A percentile compares a stretch with the other conserved stretches of the same genome.
Evolutionary conservation across 2,113 vertebrate species (phyloP).

Genomic region (Lagenorhynchus albirostris): DNA sequence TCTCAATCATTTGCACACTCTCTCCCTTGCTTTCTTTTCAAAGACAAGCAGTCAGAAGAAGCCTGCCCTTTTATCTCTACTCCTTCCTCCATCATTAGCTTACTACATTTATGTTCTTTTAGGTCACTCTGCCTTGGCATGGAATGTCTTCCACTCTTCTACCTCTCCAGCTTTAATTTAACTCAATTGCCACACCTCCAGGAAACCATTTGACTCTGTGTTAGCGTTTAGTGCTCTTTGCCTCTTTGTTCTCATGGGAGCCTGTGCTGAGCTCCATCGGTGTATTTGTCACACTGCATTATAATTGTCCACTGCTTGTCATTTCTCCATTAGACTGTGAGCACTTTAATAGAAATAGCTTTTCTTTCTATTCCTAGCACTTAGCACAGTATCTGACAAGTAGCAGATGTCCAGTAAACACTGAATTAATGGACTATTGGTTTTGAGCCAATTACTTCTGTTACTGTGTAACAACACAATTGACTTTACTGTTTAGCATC

Average conservation of each 20-base stretch:
- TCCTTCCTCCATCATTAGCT: neutral
- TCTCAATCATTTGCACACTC: neutral
- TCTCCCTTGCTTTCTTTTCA: neutral
- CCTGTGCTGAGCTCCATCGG: neutral
- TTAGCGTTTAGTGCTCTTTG: neutral
- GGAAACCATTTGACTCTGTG: neutral
- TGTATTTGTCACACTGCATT: neutral
- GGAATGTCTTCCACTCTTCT: neutral
- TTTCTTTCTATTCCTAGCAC: neutral
- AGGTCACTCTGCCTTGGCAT: neutral
- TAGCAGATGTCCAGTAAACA: neutral
- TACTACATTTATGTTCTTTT: neutral
- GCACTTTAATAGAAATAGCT: neutral
- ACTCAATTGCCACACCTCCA: neutral
- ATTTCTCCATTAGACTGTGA: neutral
- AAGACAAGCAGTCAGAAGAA: neutral
- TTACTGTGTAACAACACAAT: neutral
- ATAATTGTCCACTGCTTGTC: neutral
- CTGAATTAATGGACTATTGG: neutral
- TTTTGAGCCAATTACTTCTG: neutral
- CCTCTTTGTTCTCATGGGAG: neutral
- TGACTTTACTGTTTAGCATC: constrained; percentile 42
- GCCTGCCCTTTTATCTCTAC: neutral
- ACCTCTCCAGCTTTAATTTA: neutral
- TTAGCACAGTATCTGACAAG: neutral